phyloP scores from a whole-genome alignment of 2,888 invertebrate species.

The Microctonus hyperodae region DNA sequence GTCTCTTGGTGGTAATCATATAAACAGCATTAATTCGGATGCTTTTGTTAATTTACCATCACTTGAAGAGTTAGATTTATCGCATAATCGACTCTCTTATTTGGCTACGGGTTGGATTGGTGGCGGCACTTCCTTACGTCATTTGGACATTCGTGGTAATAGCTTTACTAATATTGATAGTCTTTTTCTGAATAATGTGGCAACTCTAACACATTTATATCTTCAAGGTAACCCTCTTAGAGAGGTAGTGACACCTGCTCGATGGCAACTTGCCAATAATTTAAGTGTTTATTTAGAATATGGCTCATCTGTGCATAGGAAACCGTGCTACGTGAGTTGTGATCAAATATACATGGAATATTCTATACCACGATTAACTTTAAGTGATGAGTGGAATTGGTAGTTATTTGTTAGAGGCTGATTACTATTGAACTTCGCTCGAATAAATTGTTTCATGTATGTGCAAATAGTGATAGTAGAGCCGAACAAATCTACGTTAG shows the following conservation, averaged over 20 bases:
- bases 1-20: slow-evolving; percentile 44
- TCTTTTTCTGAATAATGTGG: slow-evolving; percentile 39
- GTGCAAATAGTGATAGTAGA: not conserved
- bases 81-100: slow-evolving; percentile 40
- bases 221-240: slow-evolving; percentile 47
- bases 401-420: slow-evolving; percentile 12
- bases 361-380: slow-evolving; percentile 25
- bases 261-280: slow-evolving; percentile 39
- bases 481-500: not conserved
- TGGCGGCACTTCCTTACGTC: slow-evolving; percentile 35
- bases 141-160: slow-evolving; percentile 45
- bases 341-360: slow-evolving; percentile 10
- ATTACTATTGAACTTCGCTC: slow-evolving; percentile 9
- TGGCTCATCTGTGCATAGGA: slow-evolving; percentile 34
- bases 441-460: slow-evolving; percentile 8
- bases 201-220: slow-evolving; percentile 42
- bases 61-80: slow-evolving; percentile 40
- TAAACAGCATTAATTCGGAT: slow-evolving; percentile 40
- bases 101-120: slow-evolving; percentile 43
- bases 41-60: slow-evolving; percentile 36
- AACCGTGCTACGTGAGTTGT: slow-evolving; percentile 39
- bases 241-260: slow-evolving; percentile 26
- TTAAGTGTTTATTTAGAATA: slow-evolving; percentile 43
- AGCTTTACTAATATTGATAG: slow-evolving; percentile 27
- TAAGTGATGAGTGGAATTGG: slow-evolving; percentile 27